Evolutionary conservation across 2,888 invertebrate genomes (phyloP).

Genomic region (Aquatica leii): DNA sequence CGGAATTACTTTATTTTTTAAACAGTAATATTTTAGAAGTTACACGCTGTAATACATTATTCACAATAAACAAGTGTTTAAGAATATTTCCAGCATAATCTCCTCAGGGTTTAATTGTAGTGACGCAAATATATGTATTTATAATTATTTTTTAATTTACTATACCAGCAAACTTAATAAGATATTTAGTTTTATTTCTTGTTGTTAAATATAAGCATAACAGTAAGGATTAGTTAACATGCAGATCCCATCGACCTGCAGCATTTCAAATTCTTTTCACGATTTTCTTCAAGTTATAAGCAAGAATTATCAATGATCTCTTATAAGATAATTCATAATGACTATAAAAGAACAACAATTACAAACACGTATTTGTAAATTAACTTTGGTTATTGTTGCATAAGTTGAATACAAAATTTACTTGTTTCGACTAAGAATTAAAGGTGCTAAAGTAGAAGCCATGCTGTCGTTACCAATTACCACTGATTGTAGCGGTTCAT

Average conservation of each 20-base stretch:
- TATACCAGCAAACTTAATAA: no score
- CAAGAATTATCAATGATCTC: neutral
- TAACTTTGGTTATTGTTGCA: neutral
- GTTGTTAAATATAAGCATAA: neutral
- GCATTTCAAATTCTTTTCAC: conserved; percentile 8
- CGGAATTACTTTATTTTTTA: no score
- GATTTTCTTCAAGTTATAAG: neutral
- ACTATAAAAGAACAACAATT: neutral
- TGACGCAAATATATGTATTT: no score
- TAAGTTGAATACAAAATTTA: neutral
- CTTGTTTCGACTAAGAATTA: neutral
- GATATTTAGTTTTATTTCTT: no score
- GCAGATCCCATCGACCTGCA: conserved; percentile 4
- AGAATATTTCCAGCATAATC: no score
- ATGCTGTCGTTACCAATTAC: conserved; percentile 56
- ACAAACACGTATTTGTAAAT: neutral
- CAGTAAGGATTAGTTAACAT: neutral
- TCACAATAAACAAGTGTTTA: no score
- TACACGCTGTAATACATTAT: no score
- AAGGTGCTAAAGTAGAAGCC: conserved; percentile 48
- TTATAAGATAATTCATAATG: neutral
- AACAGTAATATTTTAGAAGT: no score
- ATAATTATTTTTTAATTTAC: no score
- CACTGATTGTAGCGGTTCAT: conserved; percentile 53
- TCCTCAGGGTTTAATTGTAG: no score